A percentile compares a stretch with the other conserved stretches of the same genome.
These are phyloP conservation scores for Nipponacmea schrenckii DNA, from an alignment of 2,888 invertebrate species.

Conservation along the genomic window DNA sequence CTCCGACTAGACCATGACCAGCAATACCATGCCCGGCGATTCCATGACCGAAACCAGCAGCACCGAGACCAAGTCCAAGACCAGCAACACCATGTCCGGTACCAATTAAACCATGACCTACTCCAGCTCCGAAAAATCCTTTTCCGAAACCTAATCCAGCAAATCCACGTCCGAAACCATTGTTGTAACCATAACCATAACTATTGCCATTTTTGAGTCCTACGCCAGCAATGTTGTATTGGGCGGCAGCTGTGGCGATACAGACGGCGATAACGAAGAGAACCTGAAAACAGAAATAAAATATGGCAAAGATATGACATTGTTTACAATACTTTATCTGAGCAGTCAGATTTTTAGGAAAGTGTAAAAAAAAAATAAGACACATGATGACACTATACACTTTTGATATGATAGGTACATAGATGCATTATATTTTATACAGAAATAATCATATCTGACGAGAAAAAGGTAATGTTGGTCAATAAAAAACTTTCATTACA, in stretches of 20 bases:
- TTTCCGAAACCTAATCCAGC: neutral
- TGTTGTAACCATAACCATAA: neutral
- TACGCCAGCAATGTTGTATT: neutral
- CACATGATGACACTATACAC: too few species aligned
- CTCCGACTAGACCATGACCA: neutral
- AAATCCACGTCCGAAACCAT: neutral
- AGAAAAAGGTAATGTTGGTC: too few species aligned
- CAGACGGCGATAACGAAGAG: conserved; percentile 4
- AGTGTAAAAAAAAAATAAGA: too few species aligned
- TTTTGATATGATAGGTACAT: too few species aligned
- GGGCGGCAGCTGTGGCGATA: conserved; percentile 11
- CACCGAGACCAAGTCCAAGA: neutral
- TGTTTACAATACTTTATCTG: too few species aligned
- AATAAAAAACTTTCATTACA: too few species aligned
- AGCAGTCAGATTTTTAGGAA: too few species aligned
- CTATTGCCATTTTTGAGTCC: neutral
- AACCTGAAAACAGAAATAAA: neutral
- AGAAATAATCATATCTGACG: too few species aligned
- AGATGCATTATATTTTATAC: too few species aligned
- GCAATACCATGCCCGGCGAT: neutral
- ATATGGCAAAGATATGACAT: neutral
- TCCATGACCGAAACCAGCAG: neutral
- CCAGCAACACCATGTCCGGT: neutral
- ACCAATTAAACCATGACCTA: neutral
- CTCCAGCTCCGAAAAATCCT: neutral